Evolutionary conservation across 2,797 vertebrate species (phyloP).

Genomic region (Ciconia nigra): DNA sequence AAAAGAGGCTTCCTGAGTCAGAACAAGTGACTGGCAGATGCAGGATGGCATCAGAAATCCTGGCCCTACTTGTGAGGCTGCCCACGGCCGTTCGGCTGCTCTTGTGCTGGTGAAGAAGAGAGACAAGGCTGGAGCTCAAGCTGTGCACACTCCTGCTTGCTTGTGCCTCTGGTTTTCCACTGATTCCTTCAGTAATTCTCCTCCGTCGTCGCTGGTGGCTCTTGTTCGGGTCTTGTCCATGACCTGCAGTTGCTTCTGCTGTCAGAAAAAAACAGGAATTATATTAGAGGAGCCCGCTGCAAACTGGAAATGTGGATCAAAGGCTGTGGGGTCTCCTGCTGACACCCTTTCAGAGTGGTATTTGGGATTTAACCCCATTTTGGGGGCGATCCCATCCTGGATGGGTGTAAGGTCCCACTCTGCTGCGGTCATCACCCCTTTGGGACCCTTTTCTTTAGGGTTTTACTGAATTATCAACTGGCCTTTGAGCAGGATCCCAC

Average conservation of each 20-base stretch:
- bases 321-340: not conserved
- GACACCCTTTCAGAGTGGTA: accelerated
- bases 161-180: not conserved
- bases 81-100: accelerated
- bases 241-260: not conserved
- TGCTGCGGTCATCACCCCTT: accelerated
- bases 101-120: not conserved
- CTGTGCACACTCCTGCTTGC: accelerated
- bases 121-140: not conserved
- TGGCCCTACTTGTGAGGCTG: not conserved
- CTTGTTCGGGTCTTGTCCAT: not conserved
- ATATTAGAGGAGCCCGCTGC: accelerated
- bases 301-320: not conserved
- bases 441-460: not conserved
- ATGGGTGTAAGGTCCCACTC: not conserved
- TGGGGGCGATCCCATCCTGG: accelerated
- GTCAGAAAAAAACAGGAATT: not conserved
- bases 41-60: not conserved
- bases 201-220: accelerated
- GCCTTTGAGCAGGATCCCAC: not conserved
- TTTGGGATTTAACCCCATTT: not conserved
- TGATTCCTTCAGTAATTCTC: not conserved
- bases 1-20: not conserved
- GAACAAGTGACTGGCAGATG: accelerated
- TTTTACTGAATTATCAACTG: not conserved